phyloP scores from a whole-genome alignment of 2,888 invertebrate species.

The Ommatoiulus sabulosus region DNA sequence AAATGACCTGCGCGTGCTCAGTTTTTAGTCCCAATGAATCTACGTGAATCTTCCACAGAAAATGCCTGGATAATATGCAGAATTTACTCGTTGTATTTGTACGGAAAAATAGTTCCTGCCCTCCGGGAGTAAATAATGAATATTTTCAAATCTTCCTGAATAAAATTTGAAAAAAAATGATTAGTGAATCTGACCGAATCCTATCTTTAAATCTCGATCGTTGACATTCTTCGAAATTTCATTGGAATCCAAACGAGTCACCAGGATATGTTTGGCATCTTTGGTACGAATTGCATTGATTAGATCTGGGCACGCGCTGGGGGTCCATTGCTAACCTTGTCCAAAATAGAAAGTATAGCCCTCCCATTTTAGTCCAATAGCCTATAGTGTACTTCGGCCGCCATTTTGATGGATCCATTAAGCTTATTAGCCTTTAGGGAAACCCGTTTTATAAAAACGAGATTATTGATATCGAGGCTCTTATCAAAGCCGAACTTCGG shows the following conservation, averaged over 20 bases:
- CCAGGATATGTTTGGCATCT: too few relatives aligned
- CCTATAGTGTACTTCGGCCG: neutral
- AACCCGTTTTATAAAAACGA: conserved; percentile 24
- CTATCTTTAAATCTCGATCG: too few relatives aligned
- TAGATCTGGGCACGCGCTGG: neutral
- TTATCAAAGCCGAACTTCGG: conserved; percentile 42
- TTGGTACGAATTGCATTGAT: too few relatives aligned
- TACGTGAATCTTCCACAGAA: neutral
- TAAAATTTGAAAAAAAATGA: too few relatives aligned
- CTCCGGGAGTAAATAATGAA: too few relatives aligned
- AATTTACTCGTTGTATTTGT: too few relatives aligned
- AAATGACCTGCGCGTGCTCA: neutral
- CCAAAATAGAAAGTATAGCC: neutral
- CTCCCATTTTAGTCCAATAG: neutral
- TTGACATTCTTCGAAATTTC: too few relatives aligned
- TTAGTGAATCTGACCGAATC: too few relatives aligned
- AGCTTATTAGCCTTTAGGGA: neutral
- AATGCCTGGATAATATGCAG: too few relatives aligned
- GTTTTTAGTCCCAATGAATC: neutral
- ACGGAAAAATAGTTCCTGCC: too few relatives aligned
- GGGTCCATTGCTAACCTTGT: neutral
- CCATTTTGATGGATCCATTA: neutral
- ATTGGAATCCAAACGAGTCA: too few relatives aligned
- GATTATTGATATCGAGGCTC: conserved; percentile 31
- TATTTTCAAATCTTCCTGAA: too few relatives aligned